phyloP scores from a whole-genome alignment of 2,797 vertebrate species.

The Phrynocephalus forsythii region DNA sequence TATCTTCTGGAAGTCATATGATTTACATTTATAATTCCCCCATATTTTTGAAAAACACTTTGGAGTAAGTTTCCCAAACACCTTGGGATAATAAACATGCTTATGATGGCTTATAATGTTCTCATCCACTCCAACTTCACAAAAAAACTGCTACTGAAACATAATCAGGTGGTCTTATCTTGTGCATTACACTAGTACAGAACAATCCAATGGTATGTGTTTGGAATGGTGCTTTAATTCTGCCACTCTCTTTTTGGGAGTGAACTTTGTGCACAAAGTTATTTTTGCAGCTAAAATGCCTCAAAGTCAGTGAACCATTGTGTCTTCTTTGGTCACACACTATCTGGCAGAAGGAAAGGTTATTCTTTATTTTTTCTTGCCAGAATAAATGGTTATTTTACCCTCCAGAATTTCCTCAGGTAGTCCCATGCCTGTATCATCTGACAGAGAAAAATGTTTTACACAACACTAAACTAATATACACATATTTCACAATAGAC shows the following conservation, averaged over 20 bases:
- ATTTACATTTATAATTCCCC: neutral
- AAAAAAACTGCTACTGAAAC: too few relatives aligned
- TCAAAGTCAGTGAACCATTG: conserved; percentile 19
- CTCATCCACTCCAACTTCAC: too few relatives aligned
- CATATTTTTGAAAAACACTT: neutral
- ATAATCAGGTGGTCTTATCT: too few relatives aligned
- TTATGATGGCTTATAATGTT: too few relatives aligned
- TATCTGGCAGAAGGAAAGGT: neutral
- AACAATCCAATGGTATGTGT: neutral
- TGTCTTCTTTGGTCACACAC: neutral
- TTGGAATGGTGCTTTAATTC: conserved; percentile 4
- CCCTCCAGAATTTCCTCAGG: neutral
- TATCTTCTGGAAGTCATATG: neutral
- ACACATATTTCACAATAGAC: neutral
- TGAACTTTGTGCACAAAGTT: conserved; percentile 14
- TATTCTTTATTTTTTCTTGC: neutral
- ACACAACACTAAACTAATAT: neutral
- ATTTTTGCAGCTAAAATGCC: conserved; percentile 18
- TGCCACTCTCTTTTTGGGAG: conserved; percentile 7
- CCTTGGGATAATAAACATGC: too few relatives aligned
- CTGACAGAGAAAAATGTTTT: neutral
- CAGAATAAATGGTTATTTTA: neutral
- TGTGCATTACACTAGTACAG: neutral
- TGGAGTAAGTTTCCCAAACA: too few relatives aligned
- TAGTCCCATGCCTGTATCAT: too few relatives aligned